phyloP scores from a whole-genome alignment of 2,113 vertebrate species.

The Amphiprion ocellaris region DNA sequence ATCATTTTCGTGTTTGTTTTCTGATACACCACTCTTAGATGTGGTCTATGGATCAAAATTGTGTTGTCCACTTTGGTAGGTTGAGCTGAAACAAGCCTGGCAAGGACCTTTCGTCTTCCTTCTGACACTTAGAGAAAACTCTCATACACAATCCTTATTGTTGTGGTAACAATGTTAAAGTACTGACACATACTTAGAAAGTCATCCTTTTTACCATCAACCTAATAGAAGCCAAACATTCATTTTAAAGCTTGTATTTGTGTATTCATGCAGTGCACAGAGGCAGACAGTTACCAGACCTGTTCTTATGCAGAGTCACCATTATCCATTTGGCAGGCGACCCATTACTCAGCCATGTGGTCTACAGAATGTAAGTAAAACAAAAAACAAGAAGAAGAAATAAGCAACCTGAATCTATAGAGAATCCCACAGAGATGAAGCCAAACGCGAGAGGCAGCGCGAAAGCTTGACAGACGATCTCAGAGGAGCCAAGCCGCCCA shows the following conservation, averaged over 20 bases:
- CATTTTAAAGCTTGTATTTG: not conserved
- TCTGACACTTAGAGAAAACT: too few relatives aligned
- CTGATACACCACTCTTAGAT: too few relatives aligned
- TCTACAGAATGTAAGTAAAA: slow-evolving; percentile 23
- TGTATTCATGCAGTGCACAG: not conserved
- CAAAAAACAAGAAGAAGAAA: slow-evolving; percentile 13
- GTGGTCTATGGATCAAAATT: too few relatives aligned
- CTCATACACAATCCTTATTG: too few relatives aligned
- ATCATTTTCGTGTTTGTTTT: too few relatives aligned
- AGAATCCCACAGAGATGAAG: slow-evolving; percentile 61
- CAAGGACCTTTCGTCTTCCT: too few relatives aligned
- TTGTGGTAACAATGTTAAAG: not conserved
- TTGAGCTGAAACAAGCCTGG: too few relatives aligned
- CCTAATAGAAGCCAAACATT: not conserved
- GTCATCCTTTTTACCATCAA: slow-evolving; percentile 1
- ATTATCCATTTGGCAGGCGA: slow-evolving; percentile 26
- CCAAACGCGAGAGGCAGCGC: slow-evolving; percentile 53
- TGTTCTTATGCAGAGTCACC: slow-evolving; percentile 47
- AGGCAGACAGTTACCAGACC: not conserved
- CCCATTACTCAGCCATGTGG: slow-evolving; percentile 49
- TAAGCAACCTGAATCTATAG: slow-evolving; percentile 52
- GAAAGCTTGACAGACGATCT: slow-evolving; percentile 60
- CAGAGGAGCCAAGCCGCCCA: slow-evolving; percentile 69
- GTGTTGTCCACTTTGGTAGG: too few relatives aligned
- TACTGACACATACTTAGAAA: not conserved